Evolutionary conservation across 1,140 invertebrate species (phyloP), one percentile per base, ranked within the genome.

Genomic region (Drosophila bocki): DNA sequence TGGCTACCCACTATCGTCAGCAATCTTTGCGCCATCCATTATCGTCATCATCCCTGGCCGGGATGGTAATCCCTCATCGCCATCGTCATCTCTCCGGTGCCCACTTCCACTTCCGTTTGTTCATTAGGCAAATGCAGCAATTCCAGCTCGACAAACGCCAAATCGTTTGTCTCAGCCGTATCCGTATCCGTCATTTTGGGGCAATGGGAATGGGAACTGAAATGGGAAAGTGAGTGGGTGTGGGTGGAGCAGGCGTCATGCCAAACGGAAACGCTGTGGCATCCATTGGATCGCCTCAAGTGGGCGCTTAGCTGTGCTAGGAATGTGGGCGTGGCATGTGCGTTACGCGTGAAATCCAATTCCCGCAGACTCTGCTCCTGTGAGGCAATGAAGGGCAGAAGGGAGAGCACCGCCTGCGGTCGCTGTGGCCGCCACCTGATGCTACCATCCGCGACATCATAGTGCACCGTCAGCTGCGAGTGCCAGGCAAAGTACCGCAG

Each of bases 281-380:
- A 32, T 33, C 37, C 41, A 11, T 13, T 44, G n/a, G 57, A 45
- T 32, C 35, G 53, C 57, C 35, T 48, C 60, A 83, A 45, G 12
- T 75, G 72, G 44, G 67, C 74, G 19, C 19, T 29, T 7, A 87
- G 80, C 17, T 78, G 58, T 13, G 69, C 44, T 3, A 88, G 75
- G 58, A 90, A 88, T 79, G 85, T 81, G 71, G 83, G 71, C 51
- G 85, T 84, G 65, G 78, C 85, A 72, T 90, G 85, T 32, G 78
- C 75, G 83, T 88, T 88, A 32, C 78, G 81, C 70, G 75, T 88
- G 45, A 88, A 85, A 85, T 88, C 85, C 70, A 88, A 79, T 88
- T 88, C 65, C 68, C 58, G 75, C 75, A 88, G 51, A 75, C 75
- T 78, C 3, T 8, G 32, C 54, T 68, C 65, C 64, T 88, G 84